Evolutionary conservation across 2,797 vertebrate genomes (phyloP).

Genomic region (Lates japonicus): DNA sequence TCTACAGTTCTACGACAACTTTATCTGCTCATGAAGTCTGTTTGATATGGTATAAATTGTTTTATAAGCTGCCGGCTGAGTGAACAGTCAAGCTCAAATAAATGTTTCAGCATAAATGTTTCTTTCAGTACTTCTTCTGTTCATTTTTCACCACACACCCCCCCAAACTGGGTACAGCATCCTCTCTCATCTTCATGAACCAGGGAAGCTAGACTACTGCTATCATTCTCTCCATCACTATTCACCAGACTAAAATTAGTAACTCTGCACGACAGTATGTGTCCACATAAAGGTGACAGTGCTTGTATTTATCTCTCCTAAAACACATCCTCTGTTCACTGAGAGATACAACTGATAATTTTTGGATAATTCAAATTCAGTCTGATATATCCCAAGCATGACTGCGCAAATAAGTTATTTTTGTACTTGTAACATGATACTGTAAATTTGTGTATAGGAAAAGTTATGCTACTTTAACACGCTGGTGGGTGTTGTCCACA

Average conservation of each 20-base stretch:
- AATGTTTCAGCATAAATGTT: neutral
- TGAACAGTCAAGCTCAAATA: neutral
- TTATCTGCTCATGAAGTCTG: neutral
- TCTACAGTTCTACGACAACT: no score
- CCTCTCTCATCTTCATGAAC: neutral
- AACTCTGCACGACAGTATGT: neutral
- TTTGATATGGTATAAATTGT: neutral
- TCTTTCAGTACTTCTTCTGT: neutral
- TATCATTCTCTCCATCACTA: no score
- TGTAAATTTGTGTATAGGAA: constrained; percentile 12
- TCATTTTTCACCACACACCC: no score
- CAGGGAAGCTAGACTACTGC: neutral
- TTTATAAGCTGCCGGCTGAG: neutral
- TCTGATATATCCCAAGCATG: neutral
- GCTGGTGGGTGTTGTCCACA: neutral
- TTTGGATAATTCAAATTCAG: neutral
- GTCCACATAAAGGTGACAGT: neutral
- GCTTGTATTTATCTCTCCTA: neutral
- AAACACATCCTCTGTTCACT: neutral
- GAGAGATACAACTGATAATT: neutral
- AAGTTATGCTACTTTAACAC: constrained; percentile 2
- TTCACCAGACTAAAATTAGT: neutral
- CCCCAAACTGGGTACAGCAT: neutral
- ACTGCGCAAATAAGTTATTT: constrained; percentile 16
- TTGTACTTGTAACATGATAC: neutral